Conservation (phyloP, 2,797 vertebrate species). For the Phaenicophaeus curvirostris region DNA sequence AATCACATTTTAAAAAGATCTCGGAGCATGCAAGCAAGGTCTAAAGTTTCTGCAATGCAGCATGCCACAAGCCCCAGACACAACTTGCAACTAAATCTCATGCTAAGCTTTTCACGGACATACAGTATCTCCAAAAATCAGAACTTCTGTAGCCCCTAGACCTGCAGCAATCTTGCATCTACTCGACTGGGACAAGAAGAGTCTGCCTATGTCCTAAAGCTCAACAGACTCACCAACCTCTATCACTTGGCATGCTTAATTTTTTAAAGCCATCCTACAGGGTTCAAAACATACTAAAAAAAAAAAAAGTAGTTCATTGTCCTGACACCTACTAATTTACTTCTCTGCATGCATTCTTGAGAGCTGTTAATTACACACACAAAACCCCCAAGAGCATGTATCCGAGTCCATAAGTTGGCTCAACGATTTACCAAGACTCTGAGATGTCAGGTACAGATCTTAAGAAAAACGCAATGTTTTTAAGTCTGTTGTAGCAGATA, state of each 20-base stretch:
- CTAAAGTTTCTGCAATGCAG: background rate
- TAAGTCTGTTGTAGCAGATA: background rate
- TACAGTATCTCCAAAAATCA: background rate
- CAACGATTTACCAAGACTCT: background rate
- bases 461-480: background rate
- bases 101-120: background rate
- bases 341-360: background rate
- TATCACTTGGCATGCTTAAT: background rate
- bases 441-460: background rate
- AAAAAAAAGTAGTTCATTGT: background rate
- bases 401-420: background rate
- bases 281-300: background rate
- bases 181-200: background rate
- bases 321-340: background rate
- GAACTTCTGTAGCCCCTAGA: background rate
- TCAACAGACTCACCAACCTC: background rate
- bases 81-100: background rate
- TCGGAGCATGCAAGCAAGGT: background rate
- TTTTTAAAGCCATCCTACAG: background rate
- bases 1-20: background rate
- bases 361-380: background rate
- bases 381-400: accelerated
- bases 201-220: background rate
- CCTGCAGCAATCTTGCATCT: background rate
- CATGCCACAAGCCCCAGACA: background rate